A percentile compares a stretch with the other conserved stretches of the same genome.
Evolutionary conservation across 2,113 vertebrate species (phyloP).

Genomic region (Sialia sialis): DNA sequence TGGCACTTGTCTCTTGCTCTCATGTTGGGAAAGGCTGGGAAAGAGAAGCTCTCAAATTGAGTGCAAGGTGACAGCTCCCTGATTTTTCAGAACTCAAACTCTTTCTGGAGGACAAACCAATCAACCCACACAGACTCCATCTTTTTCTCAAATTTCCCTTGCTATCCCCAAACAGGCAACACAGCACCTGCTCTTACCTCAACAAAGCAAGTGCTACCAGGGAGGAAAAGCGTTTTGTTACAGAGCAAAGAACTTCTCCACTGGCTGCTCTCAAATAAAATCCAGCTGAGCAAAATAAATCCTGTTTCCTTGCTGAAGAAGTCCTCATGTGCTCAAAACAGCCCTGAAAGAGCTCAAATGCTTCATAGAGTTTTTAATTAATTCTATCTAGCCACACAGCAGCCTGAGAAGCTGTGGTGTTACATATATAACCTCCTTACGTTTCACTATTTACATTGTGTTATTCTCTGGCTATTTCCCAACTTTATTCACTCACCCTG

Average conservation of each 20-base stretch:
- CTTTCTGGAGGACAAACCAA: background rate
- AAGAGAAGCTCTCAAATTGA: background rate
- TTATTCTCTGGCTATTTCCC: constrained; percentile 40
- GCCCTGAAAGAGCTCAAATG: background rate
- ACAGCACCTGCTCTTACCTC: constrained; percentile 11
- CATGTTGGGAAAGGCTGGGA: background rate
- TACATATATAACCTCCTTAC: background rate
- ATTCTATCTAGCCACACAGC: background rate
- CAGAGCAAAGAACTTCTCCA: background rate
- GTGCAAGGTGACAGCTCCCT: background rate
- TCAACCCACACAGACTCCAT: background rate
- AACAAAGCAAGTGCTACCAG: background rate
- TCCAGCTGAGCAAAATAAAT: background rate
- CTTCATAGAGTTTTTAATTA: background rate
- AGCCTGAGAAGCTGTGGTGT: background rate
- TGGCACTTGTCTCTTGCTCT: background rate
- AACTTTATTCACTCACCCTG: constrained; percentile 23
- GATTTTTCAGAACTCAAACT: background rate
- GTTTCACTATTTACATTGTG: constrained; percentile 29
- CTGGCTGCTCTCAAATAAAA: background rate
- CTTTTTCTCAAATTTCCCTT: background rate
- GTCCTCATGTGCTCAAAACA: background rate
- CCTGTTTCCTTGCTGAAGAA: background rate
- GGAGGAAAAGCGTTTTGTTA: background rate
- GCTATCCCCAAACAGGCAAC: background rate